Evolutionary conservation across 2,797 vertebrate genomes (phyloP).

Genomic region (Meriones psammophilus): DNA sequence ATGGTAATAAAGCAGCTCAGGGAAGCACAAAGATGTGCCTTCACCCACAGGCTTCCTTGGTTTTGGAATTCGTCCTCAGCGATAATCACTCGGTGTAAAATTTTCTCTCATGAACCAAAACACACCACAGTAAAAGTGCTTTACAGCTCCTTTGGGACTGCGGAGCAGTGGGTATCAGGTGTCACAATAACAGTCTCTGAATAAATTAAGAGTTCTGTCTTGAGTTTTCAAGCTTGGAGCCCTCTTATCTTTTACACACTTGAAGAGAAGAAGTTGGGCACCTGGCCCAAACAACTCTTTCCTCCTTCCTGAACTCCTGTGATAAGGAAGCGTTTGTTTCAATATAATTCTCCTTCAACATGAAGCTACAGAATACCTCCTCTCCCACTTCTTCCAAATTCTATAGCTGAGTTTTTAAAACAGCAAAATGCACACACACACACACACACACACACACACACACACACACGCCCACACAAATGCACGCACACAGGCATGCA

Average conservation of each 20-base stretch:
- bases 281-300: not conserved
- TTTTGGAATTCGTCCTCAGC: not conserved
- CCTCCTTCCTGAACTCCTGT: not conserved
- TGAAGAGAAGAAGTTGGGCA: not conserved
- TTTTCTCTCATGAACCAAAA: not conserved
- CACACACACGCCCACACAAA: not conserved
- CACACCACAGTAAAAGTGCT: not conserved
- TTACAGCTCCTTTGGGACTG: not conserved
- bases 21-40: not conserved
- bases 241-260: not conserved
- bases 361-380: not conserved
- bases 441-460: too few relatives aligned
- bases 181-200: not conserved
- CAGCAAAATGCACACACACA: not conserved
- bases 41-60: not conserved
- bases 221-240: conserved; percentile 20
- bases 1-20: not conserved
- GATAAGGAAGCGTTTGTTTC: not conserved
- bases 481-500: not conserved
- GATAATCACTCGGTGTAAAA: not conserved
- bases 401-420: not conserved
- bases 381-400: not conserved
- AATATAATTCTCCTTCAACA: not conserved
- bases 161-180: not conserved
- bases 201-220: not conserved